phyloP scores from a whole-genome alignment of 2,888 invertebrate species.

The Euplexia lucipara region DNA sequence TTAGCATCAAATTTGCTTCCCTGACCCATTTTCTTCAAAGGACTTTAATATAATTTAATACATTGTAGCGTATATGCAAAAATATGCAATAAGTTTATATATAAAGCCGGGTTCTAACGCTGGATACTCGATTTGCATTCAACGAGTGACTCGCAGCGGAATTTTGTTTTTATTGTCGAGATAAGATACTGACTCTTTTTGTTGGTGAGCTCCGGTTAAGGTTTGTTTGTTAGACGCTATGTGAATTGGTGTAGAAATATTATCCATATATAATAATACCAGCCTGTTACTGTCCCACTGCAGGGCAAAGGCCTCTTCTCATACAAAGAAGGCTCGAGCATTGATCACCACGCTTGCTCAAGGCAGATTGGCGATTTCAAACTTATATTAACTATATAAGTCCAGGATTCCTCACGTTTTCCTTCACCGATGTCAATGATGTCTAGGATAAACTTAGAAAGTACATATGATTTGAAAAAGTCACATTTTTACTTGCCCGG shows the following conservation, averaged over 20 bases:
- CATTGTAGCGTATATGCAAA: constrained; percentile 61
- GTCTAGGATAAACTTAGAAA: no score
- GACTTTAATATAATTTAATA: constrained; percentile 61
- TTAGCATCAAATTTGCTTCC: constrained; percentile 58
- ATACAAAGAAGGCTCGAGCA: no score
- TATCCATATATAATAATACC: no score
- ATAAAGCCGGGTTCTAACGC: constrained; percentile 60
- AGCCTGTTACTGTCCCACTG: no score
- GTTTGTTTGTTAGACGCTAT: constrained; percentile 27
- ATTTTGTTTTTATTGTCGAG: constrained; percentile 74
- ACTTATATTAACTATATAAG: no score
- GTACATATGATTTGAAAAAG: no score
- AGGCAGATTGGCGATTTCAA: no score
- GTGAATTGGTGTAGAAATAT: not conserved
- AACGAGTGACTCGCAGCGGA: constrained; percentile 62
- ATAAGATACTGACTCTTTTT: constrained; percentile 71
- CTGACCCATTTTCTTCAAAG: constrained; percentile 59
- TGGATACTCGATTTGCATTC: constrained; percentile 72
- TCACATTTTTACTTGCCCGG: no score
- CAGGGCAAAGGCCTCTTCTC: no score
- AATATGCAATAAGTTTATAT: constrained; percentile 68
- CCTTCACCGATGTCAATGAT: no score
- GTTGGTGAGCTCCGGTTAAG: constrained; percentile 31
- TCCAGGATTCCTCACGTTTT: no score
- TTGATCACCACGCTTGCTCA: no score